Conservation (phyloP, 1,140 invertebrate genomes). For the Neodiprion pinetum region DNA sequence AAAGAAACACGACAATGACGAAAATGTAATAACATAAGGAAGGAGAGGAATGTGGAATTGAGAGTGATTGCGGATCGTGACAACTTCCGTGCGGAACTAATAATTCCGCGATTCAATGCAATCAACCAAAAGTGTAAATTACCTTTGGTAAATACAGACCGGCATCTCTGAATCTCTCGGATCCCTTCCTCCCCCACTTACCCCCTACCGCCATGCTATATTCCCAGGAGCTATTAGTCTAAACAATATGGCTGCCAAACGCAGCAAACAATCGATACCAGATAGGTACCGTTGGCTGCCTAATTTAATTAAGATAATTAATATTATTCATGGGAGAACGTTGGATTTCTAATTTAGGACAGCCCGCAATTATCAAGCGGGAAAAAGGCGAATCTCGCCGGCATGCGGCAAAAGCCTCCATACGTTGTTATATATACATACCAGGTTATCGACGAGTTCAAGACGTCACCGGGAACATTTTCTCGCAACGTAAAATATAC, state of each 20-base stretch:
- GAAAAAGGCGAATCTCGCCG: neutral
- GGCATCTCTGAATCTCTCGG: conserved; percentile 30
- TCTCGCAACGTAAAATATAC: too few relatives aligned
- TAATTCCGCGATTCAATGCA: conserved; percentile 28
- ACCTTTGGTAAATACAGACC: conserved; percentile 36
- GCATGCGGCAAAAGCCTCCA: too few relatives aligned
- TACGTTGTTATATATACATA: too few relatives aligned
- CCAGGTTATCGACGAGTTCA: too few relatives aligned
- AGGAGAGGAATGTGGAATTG: neutral
- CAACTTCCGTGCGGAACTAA: conserved; percentile 25
- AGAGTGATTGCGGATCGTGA: conserved; percentile 13
- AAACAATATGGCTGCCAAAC: conserved; percentile 60
- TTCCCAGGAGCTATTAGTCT: conserved; percentile 57
- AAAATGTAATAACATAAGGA: too few relatives aligned
- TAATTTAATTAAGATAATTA: conserved; percentile 51
- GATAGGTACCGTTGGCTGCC: conserved; percentile 39
- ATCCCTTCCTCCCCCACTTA: conserved; percentile 35
- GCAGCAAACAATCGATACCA: conserved; percentile 54
- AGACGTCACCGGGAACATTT: too few relatives aligned
- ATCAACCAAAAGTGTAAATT: conserved; percentile 52
- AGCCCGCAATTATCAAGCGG: neutral
- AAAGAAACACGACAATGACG: too few relatives aligned
- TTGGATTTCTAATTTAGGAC: conserved; percentile 2
- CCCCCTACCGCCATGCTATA: conserved; percentile 42
- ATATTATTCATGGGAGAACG: conserved; percentile 30